Percentiles rank a stretch among this genome's conserved stretches.
phyloP scores from a whole-genome alignment of 1,140 invertebrate genomes.

The Zaprionus lachaisei region DNA sequence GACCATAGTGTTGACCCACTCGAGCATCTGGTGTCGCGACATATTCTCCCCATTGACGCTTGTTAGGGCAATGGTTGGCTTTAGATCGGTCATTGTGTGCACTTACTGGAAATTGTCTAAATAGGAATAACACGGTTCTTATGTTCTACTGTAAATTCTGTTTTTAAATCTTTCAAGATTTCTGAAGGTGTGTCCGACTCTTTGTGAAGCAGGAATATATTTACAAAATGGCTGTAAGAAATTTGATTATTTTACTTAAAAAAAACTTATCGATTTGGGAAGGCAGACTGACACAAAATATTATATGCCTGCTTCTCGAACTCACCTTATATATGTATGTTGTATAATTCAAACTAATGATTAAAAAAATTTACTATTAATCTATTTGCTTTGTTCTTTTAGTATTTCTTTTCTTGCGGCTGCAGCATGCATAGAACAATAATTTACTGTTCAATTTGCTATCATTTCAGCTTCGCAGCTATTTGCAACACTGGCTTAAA shows the following conservation, averaged over 20 bases:
- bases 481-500: constrained; percentile 21
- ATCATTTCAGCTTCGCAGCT: not conserved
- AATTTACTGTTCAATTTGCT: constrained; percentile 20
- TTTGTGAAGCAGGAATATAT: not conserved
- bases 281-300: not conserved
- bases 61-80: constrained; percentile 94
- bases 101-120: not conserved
- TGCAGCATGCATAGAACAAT: not conserved
- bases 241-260: not conserved
- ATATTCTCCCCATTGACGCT: constrained; percentile 98
- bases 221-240: constrained; percentile 16
- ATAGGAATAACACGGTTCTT: not conserved
- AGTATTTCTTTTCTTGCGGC: not conserved
- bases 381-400: not conserved
- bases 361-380: not conserved
- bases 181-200: not conserved
- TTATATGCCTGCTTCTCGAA: not conserved
- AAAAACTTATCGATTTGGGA: not conserved
- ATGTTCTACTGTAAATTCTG: not conserved
- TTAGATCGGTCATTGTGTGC: constrained; percentile 91
- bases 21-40: constrained; percentile 98
- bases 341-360: not conserved
- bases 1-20: constrained; percentile 98
- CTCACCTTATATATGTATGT: not conserved
- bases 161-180: too few species aligned